Base-by-base conservation (phyloP, 2,888 invertebrate species). In the Scrobipalpa costella region DNA sequence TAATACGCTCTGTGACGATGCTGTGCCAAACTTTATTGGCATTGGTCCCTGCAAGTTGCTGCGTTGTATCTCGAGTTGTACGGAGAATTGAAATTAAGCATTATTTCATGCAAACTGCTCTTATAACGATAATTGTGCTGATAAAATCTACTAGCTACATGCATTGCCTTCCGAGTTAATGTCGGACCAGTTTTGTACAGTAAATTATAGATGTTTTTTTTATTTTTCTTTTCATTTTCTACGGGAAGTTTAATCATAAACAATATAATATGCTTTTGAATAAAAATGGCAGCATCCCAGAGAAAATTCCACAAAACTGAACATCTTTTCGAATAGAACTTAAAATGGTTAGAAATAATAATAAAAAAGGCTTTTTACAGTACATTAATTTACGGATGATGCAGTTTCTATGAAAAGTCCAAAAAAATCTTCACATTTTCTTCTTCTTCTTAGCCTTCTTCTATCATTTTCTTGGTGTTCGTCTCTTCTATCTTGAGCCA, bases 1-100 rank as follows among this genome's bases (percentile, higher is more conserved):
- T 27, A 3, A 5, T 63, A 65, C 69, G 49, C 62, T n/a, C 7
- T 55, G n/a, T 55, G n/a, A 49, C 49, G 49, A 19, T 21, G 33
- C 50, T 77, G 74, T 79, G 81, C 80, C 79, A 74, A 84, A 85
- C 76, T 86, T 87, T 87, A 88, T 86, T 87, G 87, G 85, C 84
- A 82, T 70, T 74, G 75, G 68, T 79, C 81, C 83, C 78, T 76
- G 78, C 81, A 87, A 79, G 85, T 84, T 64, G 44, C 49, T 61
- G 83, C 83, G 81, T 81, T 83, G 79, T 81, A 80, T 73, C 74
- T 83, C 79, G 47, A 33, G 57, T 80, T 83, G 81, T 78, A 79
- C 75, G 78, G 75, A 74, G 78, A 86, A 88, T 90, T 88, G 86
- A 89, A 86, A 89, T 88, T 84, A 85, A 86, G 86, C 80, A 84